Conservation (phyloP, 1,140 invertebrate genomes). For the Potamilus streckersoni region DNA sequence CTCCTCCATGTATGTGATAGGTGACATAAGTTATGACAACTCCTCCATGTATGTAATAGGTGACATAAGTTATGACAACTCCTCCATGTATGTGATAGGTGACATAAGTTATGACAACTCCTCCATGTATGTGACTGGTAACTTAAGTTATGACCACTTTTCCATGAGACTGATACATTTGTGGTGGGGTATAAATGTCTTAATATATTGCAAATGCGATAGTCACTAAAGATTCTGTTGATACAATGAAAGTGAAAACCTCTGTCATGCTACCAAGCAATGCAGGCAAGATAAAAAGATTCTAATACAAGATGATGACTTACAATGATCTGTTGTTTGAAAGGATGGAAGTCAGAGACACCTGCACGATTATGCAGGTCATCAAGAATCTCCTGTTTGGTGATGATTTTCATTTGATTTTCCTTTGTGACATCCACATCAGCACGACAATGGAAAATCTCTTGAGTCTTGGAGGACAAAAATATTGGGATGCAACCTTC, state of each 20-base stretch:
- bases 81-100: too few relatives aligned
- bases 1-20: too few relatives aligned
- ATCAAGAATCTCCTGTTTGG: conserved; percentile 62
- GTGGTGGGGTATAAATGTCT: background rate
- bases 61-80: too few relatives aligned
- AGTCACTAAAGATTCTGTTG: too few relatives aligned
- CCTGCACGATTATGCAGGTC: conserved; percentile 64
- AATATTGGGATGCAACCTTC: conserved; percentile 62
- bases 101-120: background rate
- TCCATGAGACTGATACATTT: background rate
- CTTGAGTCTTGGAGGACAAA: conserved; percentile 63
- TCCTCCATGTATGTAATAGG: too few relatives aligned
- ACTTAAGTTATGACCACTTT: background rate
- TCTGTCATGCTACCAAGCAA: background rate
- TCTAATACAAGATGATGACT: conserved; percentile 6
- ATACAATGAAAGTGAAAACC: background rate
- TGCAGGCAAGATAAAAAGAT: background rate
- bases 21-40: too few relatives aligned
- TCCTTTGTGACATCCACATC: conserved; percentile 65
- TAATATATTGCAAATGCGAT: background rate
- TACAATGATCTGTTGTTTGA: conserved; percentile 64
- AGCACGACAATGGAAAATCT: conserved; percentile 58
- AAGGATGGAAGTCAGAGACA: conserved; percentile 64
- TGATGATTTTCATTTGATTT: conserved; percentile 61
- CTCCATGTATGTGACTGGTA: background rate